Base-by-base conservation (phyloP, 2,113 vertebrate genomes). In the Microtus pennsylvanicus region DNA sequence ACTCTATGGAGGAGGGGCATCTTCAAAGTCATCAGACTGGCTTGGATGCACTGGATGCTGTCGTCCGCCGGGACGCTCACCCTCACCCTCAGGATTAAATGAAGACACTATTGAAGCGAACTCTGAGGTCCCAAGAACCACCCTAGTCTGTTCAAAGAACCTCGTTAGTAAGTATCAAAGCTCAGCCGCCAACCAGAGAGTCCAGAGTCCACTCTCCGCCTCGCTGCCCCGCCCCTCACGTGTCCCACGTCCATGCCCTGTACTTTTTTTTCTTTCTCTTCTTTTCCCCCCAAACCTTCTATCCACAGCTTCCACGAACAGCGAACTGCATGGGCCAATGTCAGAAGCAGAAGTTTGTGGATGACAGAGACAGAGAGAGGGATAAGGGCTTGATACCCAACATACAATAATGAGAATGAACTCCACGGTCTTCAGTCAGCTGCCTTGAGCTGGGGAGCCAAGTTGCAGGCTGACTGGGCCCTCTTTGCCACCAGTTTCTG, bases 41-140 rank as follows among this genome's bases (percentile, higher is more conserved):
- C 67, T 26, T 22, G 6, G 33, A 3, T 0, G 1, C 3, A 21
- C 0, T 0, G 5, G 5, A 22, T 0, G 50, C 74, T 58, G 1
- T 7, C 42, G 65, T 16, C 17, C 7, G 42, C 35, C 30, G 1
- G 21, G 38, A 19, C 0, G 2, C n/a, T 5, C 82, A 88, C 69
- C 19, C 3, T 28, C 50, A 4, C 30, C 50, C 61, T 80, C 24
- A 26, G 0, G 30, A 61, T 42, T 58, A 42, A 61, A 50, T 17
- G 21, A 77, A 47, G 28, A n/a, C 55, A 35, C 7, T 12, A 4
- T 1, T 16, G 77, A 35, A 4, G 28, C 4, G 9, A 38, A 85
- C 16, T 0, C 12, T 0, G 16, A 75, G 77, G 55, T 58, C 38
- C 35, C 45, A 14, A 2, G 30, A 82, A 76, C 52, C 61, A 65